Evolutionary conservation across 2,888 invertebrate genomes (phyloP).

Genomic region (Pegoplata infirma): DNA sequence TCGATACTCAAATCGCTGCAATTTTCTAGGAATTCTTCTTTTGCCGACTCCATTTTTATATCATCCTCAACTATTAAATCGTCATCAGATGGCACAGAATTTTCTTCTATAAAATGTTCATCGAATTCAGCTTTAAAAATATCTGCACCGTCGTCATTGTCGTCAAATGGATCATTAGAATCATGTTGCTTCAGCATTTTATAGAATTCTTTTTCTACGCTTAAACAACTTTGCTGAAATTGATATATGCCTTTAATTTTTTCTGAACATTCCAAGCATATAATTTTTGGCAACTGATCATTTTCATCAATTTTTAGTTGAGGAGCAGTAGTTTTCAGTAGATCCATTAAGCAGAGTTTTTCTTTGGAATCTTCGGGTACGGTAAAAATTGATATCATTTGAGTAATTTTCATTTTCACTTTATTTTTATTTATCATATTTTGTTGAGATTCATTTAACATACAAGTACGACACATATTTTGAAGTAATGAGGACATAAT

Average conservation of each 20-base stretch:
- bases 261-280: constrained; percentile 31
- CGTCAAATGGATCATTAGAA: not conserved
- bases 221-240: constrained; percentile 41
- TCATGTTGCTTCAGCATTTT: constrained; percentile 31
- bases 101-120: constrained; percentile 39
- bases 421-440: not conserved
- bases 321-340: constrained; percentile 25
- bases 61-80: constrained; percentile 38
- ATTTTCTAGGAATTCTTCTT: constrained; percentile 55
- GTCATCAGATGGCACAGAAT: constrained; percentile 31
- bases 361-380: not conserved
- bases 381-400: constrained; percentile 27
- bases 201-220: constrained; percentile 30
- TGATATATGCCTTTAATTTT: constrained; percentile 32
- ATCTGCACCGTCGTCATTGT: constrained; percentile 30
- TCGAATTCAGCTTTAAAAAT: constrained; percentile 48
- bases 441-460: constrained; percentile 1
- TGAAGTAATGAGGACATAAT: not conserved
- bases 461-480: constrained; percentile 47
- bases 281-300: constrained; percentile 27
- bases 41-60: constrained; percentile 11
- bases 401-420: not conserved
- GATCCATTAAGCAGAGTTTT: constrained; percentile 6
- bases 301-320: constrained; percentile 39
- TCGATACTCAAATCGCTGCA: constrained; percentile 53